phyloP scores from a whole-genome alignment of 2,888 invertebrate genomes.

The Pimpla rufipes region DNA sequence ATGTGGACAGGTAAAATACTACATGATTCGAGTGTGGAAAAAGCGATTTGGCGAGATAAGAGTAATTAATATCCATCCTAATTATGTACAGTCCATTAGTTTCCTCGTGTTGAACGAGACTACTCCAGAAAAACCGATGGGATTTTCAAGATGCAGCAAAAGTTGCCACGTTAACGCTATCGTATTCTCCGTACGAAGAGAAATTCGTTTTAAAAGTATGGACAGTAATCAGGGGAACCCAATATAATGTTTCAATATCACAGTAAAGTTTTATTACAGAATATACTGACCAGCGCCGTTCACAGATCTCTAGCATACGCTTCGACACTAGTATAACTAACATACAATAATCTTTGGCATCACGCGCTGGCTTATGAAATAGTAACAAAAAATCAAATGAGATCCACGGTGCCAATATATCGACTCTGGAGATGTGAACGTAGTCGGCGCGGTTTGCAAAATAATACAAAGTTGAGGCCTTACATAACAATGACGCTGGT shows the following conservation, averaged over 20 bases:
- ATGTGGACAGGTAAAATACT: slow-evolving; percentile 12
- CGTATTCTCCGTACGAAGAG: slow-evolving; percentile 9
- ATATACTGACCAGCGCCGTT: background rate
- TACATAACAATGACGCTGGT: slow-evolving; percentile 7
- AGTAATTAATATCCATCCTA: slow-evolving; percentile 9
- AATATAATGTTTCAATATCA: slow-evolving; percentile 8
- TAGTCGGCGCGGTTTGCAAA: slow-evolving; percentile 8
- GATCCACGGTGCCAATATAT: slow-evolving; percentile 8
- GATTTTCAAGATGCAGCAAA: slow-evolving; percentile 8
- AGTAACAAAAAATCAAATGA: background rate
- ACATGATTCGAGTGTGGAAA: slow-evolving; percentile 12
- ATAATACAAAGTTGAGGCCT: slow-evolving; percentile 8
- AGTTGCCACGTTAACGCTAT: slow-evolving; percentile 9
- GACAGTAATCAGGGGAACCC: slow-evolving; percentile 12
- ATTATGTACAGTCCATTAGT: slow-evolving; percentile 9
- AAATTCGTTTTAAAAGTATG: slow-evolving; percentile 12
- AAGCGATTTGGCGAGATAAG: slow-evolving; percentile 9
- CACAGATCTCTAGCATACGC: background rate
- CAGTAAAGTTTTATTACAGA: slow-evolving; percentile 9
- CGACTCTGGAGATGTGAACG: slow-evolving; percentile 8
- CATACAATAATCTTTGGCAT: slow-evolving; percentile 8
- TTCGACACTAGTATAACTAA: slow-evolving; percentile 8
- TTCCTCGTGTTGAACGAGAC: slow-evolving; percentile 9
- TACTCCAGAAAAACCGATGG: background rate
- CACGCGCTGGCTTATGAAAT: slow-evolving; percentile 12